A percentile compares a stretch with the other conserved stretches of the same genome.
Conservation (phyloP, 1,140 invertebrate species). For the Pachyrhynchus sulphureomaculatus region DNA sequence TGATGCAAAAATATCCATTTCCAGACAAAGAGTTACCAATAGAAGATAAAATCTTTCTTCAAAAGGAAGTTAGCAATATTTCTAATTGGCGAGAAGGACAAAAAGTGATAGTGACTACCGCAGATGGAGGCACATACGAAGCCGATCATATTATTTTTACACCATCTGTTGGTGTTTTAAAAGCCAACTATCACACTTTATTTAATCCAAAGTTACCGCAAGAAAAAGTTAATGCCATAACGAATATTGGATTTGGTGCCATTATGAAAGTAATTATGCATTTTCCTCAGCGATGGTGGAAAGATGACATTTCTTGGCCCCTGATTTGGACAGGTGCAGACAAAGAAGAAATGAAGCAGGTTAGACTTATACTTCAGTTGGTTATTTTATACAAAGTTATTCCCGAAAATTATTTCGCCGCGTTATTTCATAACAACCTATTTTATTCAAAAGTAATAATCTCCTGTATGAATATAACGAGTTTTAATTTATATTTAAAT, state of each 20-base stretch:
- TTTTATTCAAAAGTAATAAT: no score
- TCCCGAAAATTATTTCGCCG: no score
- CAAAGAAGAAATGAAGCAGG: slow-evolving; percentile 54
- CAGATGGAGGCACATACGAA: slow-evolving; percentile 58
- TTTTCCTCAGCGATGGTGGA: slow-evolving; percentile 65
- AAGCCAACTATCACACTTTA: slow-evolving; percentile 59
- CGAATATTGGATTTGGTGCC: slow-evolving; percentile 67
- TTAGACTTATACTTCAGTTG: no score
- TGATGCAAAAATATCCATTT: slow-evolving; percentile 43
- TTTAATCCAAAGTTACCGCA: slow-evolving; percentile 64
- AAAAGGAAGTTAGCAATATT: slow-evolving; percentile 38
- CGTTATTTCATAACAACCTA: no score
- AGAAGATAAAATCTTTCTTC: slow-evolving; percentile 37
- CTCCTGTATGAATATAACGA: no score
- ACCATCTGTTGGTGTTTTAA: slow-evolving; percentile 68
- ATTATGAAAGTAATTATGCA: slow-evolving; percentile 77
- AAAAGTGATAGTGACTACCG: slow-evolving; percentile 34
- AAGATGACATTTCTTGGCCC: slow-evolving; percentile 54
- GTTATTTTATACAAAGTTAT: no score
- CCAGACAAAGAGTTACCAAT: slow-evolving; percentile 29
- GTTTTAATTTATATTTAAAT: no score
- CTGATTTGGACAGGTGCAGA: slow-evolving; percentile 60
- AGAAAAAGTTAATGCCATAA: slow-evolving; percentile 62
- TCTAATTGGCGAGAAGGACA: slow-evolving; percentile 53
- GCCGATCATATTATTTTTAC: slow-evolving; percentile 71